Base-by-base conservation (phyloP, 2,113 vertebrate species). In the Equus quagga region DNA sequence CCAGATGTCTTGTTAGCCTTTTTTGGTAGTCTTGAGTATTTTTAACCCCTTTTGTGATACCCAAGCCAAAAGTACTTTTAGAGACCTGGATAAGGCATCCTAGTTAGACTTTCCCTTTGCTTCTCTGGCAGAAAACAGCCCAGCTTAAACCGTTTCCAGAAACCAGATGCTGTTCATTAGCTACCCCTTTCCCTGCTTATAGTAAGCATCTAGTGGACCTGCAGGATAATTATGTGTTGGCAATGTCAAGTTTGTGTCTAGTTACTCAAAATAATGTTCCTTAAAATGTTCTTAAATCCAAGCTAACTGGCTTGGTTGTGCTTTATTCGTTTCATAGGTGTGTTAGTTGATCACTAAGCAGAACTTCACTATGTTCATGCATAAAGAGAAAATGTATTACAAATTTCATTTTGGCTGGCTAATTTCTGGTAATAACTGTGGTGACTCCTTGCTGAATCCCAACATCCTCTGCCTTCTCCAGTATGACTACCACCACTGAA, bases 1-100 rank as follows among this genome's bases (percentile, higher is more conserved):
- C 92, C 70, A 97, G 96, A 98, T 99, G 98, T 98, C 98, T 98
- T 98, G 98, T 98, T 99, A 99, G 97, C 97, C 97, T 97, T 97
- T 98, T 97, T 95, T 95, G 97, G 79, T 0, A 2, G 92, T 97
- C 96, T 95, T 78, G 95, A 81, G 96, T 98, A 93, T 98, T 98
- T 88, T 99, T 99, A 99, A 98, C 98, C 98, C 98, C 97, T 98
- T 98, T 96, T 98, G 89, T 92, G 54, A 92, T 67, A 85, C 15
- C 33, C 83, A 98, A 93, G 88, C 89, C 73, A 0, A 2, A 92
- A 96, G 0, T 94, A 83, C 78, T 93, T 64, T 76, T 58, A 56
- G 0, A 0, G 54, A 93, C 94, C 60, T 64, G 36, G n/a, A 14
- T 72, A 73, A 96, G 33, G 54, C n/a, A 13, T 41, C 84, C 92